Percentiles rank a stretch among this genome's conserved stretches.
Evolutionary conservation across 1,140 invertebrate genomes (phyloP).

Genomic region (Camponotus floridanus): DNA sequence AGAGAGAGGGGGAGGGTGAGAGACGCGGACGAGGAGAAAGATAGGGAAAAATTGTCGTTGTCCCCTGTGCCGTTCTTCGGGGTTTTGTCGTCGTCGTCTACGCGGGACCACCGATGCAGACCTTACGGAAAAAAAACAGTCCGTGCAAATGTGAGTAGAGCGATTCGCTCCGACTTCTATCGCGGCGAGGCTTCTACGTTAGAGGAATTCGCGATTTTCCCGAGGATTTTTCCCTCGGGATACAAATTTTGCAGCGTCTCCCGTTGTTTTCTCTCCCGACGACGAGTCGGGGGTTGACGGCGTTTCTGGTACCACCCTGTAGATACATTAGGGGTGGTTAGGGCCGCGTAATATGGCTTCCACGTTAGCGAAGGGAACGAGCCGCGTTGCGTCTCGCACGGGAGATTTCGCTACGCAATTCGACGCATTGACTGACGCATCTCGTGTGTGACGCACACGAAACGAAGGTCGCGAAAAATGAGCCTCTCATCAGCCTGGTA

Average conservation of each 20-base stretch:
- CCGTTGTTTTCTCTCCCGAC: neutral
- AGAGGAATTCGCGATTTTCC: neutral
- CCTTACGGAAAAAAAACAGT: constrained; percentile 94
- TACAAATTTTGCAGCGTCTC: neutral
- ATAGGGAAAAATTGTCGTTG: constrained; percentile 62
- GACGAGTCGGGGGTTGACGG: neutral
- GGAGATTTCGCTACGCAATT: constrained; percentile 7
- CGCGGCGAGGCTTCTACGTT: neutral
- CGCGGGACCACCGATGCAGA: constrained; percentile 90
- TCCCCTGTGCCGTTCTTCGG: constrained; percentile 47
- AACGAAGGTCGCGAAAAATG: neutral
- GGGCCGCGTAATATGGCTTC: constrained; percentile 73
- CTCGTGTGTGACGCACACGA: neutral
- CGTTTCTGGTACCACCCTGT: constrained; percentile 60
- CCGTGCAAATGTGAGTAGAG: constrained; percentile 94
- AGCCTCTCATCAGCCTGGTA: no score
- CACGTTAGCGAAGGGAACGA: neutral
- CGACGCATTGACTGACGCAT: neutral
- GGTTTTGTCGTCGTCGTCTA: constrained; percentile 64
- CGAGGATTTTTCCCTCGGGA: no score
- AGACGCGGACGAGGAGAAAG: constrained; percentile 4
- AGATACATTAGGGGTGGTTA: constrained; percentile 59
- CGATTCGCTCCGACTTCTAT: neutral
- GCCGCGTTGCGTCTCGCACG: neutral
- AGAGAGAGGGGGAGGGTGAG: constrained; percentile 28